Evolutionary conservation across 2,888 invertebrate species (phyloP).

Genomic region (Ctenicera cuprea): DNA sequence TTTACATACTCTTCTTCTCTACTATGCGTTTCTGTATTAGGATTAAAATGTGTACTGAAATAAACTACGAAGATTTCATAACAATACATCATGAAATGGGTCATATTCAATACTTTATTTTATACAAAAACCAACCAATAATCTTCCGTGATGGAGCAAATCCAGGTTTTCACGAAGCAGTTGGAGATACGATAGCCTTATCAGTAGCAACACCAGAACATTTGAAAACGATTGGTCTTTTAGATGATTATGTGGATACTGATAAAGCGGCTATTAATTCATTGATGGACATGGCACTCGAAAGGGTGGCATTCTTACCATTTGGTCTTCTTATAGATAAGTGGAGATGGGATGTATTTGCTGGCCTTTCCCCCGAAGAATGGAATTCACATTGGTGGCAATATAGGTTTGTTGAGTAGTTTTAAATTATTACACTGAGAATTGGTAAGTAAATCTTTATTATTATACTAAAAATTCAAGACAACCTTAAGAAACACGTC

Average conservation of each 20-base stretch:
- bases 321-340: constrained; percentile 76
- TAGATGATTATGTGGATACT: constrained; percentile 68
- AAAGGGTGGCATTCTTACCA: constrained; percentile 75
- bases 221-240: constrained; percentile 71
- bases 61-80: constrained; percentile 76
- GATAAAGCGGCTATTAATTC: constrained; percentile 72
- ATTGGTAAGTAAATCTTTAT: too few relatives aligned
- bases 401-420: constrained; percentile 23
- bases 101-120: constrained; percentile 79
- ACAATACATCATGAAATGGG: constrained; percentile 86
- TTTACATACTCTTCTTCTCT: background rate
- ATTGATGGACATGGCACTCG: constrained; percentile 72
- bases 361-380: constrained; percentile 68
- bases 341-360: constrained; percentile 76
- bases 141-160: constrained; percentile 74
- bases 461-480: background rate
- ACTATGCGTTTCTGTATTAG: background rate
- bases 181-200: constrained; percentile 78
- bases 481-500: too few relatives aligned
- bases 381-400: constrained; percentile 73
- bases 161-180: constrained; percentile 79
- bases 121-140: constrained; percentile 76
- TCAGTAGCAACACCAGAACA: constrained; percentile 75
- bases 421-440: too few relatives aligned
- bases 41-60: constrained; percentile 74